A percentile compares a stretch with the other conserved stretches of the same genome.
phyloP scores from a whole-genome alignment of 2,113 vertebrate genomes.

The Neolamprologus tretocephalus region DNA sequence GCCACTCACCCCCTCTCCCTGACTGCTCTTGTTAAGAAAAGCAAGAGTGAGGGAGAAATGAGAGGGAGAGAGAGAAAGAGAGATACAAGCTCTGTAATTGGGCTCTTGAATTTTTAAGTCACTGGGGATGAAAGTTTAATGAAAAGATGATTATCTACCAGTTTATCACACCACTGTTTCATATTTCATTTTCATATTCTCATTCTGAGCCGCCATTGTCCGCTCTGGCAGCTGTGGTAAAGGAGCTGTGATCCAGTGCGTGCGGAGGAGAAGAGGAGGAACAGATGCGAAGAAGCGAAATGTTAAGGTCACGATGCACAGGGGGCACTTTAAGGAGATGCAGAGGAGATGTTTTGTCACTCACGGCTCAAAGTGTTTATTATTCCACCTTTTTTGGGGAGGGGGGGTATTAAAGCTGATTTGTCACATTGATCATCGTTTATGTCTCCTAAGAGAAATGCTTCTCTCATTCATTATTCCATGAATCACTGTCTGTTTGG shows the following conservation, averaged over 20 bases:
- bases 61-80: background rate
- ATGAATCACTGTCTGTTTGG: background rate
- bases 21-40: conserved; percentile 54
- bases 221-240: conserved; percentile 22
- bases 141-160: conserved; percentile 73
- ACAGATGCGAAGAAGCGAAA: background rate
- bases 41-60: conserved; percentile 6
- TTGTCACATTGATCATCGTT: background rate
- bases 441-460: background rate
- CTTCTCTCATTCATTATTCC: background rate
- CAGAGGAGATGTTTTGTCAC: background rate
- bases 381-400: background rate
- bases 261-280: background rate
- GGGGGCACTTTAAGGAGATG: background rate
- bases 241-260: background rate
- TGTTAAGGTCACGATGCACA: background rate
- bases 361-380: background rate
- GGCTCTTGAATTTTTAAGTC: conserved; percentile 68
- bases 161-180: conserved; percentile 62
- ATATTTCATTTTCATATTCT: conserved; percentile 55
- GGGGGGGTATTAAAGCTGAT: background rate
- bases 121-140: conserved; percentile 70
- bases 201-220: background rate
- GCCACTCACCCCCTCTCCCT: conserved; percentile 26
- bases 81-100: conserved; percentile 65